Base-by-base conservation (phyloP, 2,797 vertebrate species). In the Pogonophryne albipinna region DNA sequence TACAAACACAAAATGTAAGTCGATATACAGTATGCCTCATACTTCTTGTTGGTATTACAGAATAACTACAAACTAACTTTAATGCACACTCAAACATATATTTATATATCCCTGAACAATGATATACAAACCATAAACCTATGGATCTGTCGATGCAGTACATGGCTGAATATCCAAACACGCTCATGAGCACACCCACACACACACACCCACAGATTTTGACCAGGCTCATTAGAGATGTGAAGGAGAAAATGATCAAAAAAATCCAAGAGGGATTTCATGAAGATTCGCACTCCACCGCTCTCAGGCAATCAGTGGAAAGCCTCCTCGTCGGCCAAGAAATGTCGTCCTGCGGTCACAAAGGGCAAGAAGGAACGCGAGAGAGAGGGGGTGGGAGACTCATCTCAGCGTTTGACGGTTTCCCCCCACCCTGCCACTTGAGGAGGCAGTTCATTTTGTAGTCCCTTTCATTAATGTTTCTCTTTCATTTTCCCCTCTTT, bases 401-500 rank as follows among this genome's bases (percentile, higher is more conserved):
- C 77, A 83, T 91, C 79, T 80, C 49, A 41, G 82, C 67, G 23
- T 90, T 88, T 83, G 83, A 80, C 23, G 59, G 89, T 85, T 86
- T 79, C 82, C 71, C 27, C 73, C 78, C 84, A 74, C 85, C 34
- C 87, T 71, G 75, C 84, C 76, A 87, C 84, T 89, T 75, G 84
- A 88, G 82, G 72, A 90, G 79, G 80, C 84, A 76, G 85, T 91
- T 94, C 89, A 92, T 94, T 93, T 89, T 73, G 51, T 50, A 91
- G 88, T 94, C 93, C 76, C 81, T 94, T 94, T 94, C 92, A 94
- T 94, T 91, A 91, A 87, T 87, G 76, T 91, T 94, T 94, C 88
- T 87, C 88, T 94, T 93, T 91, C 83, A 90, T 93, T 92, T 81
- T 76, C 70, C 70, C 31, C 68, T 45, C 74, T 73, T 63, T 63